A percentile compares a stretch with the other conserved stretches of the same genome.
These are phyloP conservation scores for Schrankia costaestrigalis DNA, from an alignment of 2,888 invertebrate genomes.

Conservation along the genomic window DNA sequence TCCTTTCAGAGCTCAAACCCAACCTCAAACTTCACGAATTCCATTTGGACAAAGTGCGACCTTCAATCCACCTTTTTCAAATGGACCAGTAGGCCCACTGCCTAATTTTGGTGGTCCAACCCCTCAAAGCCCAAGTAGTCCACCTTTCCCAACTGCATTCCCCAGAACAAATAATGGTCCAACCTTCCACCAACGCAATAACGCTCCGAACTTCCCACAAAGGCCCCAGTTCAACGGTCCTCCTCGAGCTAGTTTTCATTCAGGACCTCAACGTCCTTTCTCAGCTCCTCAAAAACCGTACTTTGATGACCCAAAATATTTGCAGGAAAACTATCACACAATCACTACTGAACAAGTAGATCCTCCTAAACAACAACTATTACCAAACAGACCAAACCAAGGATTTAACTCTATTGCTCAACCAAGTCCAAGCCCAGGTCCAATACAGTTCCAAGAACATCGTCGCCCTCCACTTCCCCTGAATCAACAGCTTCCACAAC, in stretches of 20 bases:
- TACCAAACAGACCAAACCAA: slow-evolving; percentile 58
- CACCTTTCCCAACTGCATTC: slow-evolving; percentile 55
- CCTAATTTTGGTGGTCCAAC: slow-evolving; percentile 57
- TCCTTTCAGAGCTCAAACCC: slow-evolving; percentile 57
- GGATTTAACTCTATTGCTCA: slow-evolving; percentile 54
- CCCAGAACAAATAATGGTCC: slow-evolving; percentile 56
- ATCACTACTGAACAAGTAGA: slow-evolving; percentile 75
- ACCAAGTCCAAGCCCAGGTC: slow-evolving; percentile 55
- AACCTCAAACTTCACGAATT: slow-evolving; percentile 49
- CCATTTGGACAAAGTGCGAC: slow-evolving; percentile 58
- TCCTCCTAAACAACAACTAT: slow-evolving; percentile 62
- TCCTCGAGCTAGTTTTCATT: slow-evolving; percentile 64
- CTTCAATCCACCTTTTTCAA: slow-evolving; percentile 51
- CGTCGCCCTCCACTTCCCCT: slow-evolving; percentile 57
- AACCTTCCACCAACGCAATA: slow-evolving; percentile 55
- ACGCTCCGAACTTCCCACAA: slow-evolving; percentile 49
- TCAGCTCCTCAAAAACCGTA: slow-evolving; percentile 61
- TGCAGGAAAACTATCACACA: slow-evolving; percentile 78
- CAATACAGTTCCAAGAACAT: slow-evolving; percentile 60
- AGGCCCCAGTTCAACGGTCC: slow-evolving; percentile 68
- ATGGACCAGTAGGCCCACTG: slow-evolving; percentile 49
- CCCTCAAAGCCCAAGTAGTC: slow-evolving; percentile 53
- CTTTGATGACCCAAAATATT: slow-evolving; percentile 75
- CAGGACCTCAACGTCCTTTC: slow-evolving; percentile 80
- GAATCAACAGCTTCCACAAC: slow-evolving; percentile 76